Evolutionary conservation across 2,797 vertebrate genomes (phyloP).

Genomic region (Eulemur albifrons): DNA sequence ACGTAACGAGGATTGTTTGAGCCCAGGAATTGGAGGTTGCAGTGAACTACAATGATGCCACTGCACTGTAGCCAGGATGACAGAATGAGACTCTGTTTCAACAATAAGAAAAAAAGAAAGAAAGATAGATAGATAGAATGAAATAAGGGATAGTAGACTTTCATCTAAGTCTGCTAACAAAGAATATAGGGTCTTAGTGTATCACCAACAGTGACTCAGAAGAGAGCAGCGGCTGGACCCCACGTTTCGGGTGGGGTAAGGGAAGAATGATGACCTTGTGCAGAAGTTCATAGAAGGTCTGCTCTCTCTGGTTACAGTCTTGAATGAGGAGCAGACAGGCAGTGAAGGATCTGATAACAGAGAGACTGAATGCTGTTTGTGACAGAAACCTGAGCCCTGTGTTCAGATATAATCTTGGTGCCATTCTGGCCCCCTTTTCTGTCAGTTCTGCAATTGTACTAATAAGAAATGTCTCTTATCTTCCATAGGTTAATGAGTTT

Average conservation of each 20-base stretch:
- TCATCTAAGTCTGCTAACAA: neutral
- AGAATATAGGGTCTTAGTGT: neutral
- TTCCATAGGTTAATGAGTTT: constrained; percentile 43
- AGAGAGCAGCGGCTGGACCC: neutral
- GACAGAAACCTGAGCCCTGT: neutral
- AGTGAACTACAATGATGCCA: too few relatives aligned
- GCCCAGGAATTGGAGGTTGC: too few relatives aligned
- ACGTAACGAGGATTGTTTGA: too few relatives aligned
- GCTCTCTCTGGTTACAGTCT: neutral
- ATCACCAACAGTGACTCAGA: neutral
- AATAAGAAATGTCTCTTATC: constrained; percentile 35
- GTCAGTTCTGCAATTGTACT: constrained; percentile 2
- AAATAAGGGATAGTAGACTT: constrained; percentile 19
- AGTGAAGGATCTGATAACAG: neutral
- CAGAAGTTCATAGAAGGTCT: neutral
- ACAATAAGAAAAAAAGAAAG: neutral
- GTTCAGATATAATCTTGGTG: constrained; percentile 29
- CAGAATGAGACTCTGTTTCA: too few relatives aligned
- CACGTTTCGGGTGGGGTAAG: neutral
- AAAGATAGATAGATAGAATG: rapidly evolving
- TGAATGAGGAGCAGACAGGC: neutral
- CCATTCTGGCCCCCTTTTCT: constrained; percentile 28
- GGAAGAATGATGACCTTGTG: neutral
- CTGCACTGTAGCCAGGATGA: too few relatives aligned
- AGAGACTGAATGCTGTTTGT: neutral